Percentiles rank a stretch among this genome's conserved stretches.
Evolutionary conservation across 2,113 vertebrate species (phyloP).

Genomic region (Ibidorhyncha struthersii): DNA sequence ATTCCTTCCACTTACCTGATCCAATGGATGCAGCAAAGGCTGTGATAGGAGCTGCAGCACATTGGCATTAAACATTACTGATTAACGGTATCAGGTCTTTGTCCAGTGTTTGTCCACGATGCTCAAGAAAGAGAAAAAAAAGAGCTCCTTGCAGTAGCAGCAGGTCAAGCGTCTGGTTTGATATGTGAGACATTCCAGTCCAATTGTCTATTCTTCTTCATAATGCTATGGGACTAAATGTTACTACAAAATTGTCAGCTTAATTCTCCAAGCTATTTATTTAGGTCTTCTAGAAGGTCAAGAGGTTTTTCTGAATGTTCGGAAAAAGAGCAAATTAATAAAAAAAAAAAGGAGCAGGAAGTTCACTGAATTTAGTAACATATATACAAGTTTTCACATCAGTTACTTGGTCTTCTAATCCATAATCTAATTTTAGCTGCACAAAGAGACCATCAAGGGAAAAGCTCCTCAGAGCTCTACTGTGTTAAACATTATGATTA

Average conservation of each 20-base stretch:
- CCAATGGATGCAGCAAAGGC: rapidly evolving
- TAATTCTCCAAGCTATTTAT: not conserved
- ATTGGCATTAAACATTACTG: not conserved
- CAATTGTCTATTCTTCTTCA: not conserved
- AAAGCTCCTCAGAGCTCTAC: not conserved
- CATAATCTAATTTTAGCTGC: not conserved
- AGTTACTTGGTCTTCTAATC: slow-evolving; percentile 1
- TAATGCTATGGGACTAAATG: not conserved
- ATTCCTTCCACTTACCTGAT: not conserved
- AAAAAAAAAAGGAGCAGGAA: no score
- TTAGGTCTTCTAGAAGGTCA: slow-evolving; percentile 12
- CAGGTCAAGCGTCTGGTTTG: not conserved
- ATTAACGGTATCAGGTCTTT: not conserved
- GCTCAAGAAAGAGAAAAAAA: not conserved
- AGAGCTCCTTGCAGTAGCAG: not conserved
- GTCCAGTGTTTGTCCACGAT: not conserved
- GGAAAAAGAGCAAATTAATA: no score
- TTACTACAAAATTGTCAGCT: not conserved
- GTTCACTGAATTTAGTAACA: not conserved
- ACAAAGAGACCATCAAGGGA: not conserved
- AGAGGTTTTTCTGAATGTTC: not conserved
- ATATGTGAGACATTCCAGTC: not conserved
- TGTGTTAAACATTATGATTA: slow-evolving; percentile 10
- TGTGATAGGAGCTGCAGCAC: not conserved
- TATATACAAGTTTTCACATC: not conserved